These are phyloP conservation scores for Drosophila tanythrix DNA, from an alignment of 2,888 invertebrate genomes.

Conservation along the genomic window DNA sequence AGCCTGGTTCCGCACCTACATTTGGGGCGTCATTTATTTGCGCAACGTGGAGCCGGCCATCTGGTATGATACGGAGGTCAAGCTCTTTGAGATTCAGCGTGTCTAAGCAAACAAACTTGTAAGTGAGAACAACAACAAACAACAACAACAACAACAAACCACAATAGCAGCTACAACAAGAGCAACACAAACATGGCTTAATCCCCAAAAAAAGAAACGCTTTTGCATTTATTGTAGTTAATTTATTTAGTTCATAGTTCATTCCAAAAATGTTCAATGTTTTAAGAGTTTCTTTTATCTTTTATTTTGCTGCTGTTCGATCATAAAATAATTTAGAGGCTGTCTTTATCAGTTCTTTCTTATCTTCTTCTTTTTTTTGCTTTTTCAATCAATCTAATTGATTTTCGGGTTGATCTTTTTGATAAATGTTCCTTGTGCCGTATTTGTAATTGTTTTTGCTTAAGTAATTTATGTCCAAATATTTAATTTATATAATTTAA, in stretches of 20 bases:
- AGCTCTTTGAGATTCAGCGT: conserved; percentile 98
- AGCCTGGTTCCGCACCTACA: conserved; percentile 99
- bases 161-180: conserved; percentile 13
- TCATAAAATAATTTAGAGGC: conserved; percentile 41
- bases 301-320: conserved; percentile 4
- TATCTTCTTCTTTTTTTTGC: conserved; percentile 30
- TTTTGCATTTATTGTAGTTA: conserved; percentile 72
- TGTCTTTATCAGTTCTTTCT: conserved; percentile 46
- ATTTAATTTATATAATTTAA: conserved; percentile 6
- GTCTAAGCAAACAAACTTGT: conserved; percentile 86
- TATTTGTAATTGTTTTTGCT: conserved; percentile 37
- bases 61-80: conserved; percentile 99
- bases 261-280: conserved; percentile 60
- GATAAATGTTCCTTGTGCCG: conserved; percentile 70
- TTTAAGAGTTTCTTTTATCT: conserved; percentile 24
- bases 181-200: conserved; percentile 47
- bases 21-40: conserved; percentile 99
- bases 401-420: conserved; percentile 6
- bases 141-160: conserved; percentile 17
- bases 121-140: conserved; percentile 34
- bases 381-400: conserved; percentile 13
- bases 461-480: conserved; percentile 45
- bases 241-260: conserved; percentile 69
- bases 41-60: conserved; percentile 99
- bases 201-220: conserved; percentile 53